phyloP scores from a whole-genome alignment of 2,113 vertebrate species.

The Podilymbus podiceps region DNA sequence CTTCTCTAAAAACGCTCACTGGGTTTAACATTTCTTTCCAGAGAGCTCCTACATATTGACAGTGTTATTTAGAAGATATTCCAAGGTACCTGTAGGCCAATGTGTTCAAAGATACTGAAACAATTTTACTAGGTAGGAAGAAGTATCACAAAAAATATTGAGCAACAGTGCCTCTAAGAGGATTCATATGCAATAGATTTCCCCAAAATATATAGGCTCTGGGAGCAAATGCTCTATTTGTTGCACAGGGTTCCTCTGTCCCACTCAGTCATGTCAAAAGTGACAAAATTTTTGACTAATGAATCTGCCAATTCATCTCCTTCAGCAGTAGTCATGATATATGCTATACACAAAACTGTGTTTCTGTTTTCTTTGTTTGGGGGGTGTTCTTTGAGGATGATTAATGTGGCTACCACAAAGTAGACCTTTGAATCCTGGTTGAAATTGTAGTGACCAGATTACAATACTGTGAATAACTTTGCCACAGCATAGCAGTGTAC shows the following conservation, averaged over 20 bases:
- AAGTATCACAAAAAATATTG: neutral
- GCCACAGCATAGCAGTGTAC: neutral
- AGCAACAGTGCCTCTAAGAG: slow-evolving; percentile 54
- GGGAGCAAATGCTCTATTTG: neutral
- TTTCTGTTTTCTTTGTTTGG: neutral
- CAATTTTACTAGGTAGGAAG: neutral
- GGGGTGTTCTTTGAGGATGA: neutral
- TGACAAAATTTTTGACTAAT: neutral
- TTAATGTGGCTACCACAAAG: neutral
- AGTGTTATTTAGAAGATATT: neutral
- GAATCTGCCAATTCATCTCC: neutral
- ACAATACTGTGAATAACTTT: neutral
- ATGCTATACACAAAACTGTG: neutral
- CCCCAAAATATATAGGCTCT: neutral
- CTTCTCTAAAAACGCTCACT: neutral
- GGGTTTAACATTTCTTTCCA: neutral
- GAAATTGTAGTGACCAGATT: neutral
- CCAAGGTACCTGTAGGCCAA: neutral
- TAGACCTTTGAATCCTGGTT: neutral
- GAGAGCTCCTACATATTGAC: neutral
- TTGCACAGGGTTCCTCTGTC: neutral
- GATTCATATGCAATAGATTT: neutral
- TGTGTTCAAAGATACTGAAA: neutral
- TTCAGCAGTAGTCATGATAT: neutral
- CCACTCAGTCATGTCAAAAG: neutral